Base-by-base conservation (phyloP, 2,113 vertebrate species). In the Gambusia holbrooki region DNA sequence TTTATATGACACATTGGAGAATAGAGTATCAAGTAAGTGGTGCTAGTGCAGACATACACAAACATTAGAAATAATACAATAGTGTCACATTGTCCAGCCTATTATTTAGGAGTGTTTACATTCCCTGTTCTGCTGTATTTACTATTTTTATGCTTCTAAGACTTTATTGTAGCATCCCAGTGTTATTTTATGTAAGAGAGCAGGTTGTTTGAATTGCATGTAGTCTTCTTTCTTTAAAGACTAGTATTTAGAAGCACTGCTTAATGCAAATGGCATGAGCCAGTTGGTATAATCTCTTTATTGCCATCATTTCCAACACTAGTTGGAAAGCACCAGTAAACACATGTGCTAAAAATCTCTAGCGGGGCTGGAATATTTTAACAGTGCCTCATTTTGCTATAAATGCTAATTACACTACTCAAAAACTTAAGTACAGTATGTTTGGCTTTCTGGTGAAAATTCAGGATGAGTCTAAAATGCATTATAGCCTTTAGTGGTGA, bases 371-470 rank as follows among this genome's bases (percentile, higher is more conserved):
- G 42, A 51, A 19, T 17, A 51, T 51, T 54, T 22, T 22, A 54
- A 22, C 51, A 25, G 51, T 54, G 22, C 22, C 22, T 19, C 17
- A 0, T 25, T 25, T 25, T 54, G 19, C 22, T 54, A 25, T 22
- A 25, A 54, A 54, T 40, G 40, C 10, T 40, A 15, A 70, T 3
- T 71, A 62, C 27, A 68, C 66, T 30, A 32, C 84, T 65, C 79
- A 74, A 69, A 68, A 84, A 45, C 54, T 3, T 62, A 73, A 72
- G 13, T 42, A 63, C 17, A 1, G 27, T 27, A 27, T 27, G 27
- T 29, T 30, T 12, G 2, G 1, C 60, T 61, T 27, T 62, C 5
- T 5, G 61, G 61, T 62, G 29, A 62, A 32, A 62, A 12, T 66
- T 66, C 64, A 40, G 22, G 1, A 14, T 66, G 33, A 25, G n/a